These are phyloP conservation scores for Hemaris fuciformis DNA, from an alignment of 2,888 invertebrate species.

Conservation along the genomic window DNA sequence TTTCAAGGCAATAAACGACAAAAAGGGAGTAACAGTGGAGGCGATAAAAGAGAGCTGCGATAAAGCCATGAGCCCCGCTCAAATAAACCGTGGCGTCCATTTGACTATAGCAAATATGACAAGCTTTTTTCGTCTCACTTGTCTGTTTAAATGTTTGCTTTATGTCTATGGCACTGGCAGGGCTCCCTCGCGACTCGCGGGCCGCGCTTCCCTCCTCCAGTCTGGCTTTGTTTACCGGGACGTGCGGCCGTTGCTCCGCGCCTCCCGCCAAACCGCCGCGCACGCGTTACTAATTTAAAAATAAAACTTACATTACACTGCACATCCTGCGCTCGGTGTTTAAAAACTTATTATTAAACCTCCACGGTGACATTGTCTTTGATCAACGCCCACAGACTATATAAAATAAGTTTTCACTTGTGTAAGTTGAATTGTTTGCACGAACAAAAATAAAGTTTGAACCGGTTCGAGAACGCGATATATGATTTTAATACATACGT, in stretches of 20 bases:
- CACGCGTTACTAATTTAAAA: conserved; percentile 54
- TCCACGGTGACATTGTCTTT: conserved; percentile 10
- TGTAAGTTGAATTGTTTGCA: not conserved
- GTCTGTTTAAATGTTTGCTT: conserved; percentile 62
- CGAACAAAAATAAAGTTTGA: conserved; percentile 3
- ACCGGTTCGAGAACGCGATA: conserved; percentile 6
- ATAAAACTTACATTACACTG: conserved; percentile 50
- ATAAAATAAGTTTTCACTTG: not conserved
- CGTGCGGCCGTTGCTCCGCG: conserved; percentile 60
- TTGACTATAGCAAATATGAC: conserved; percentile 32
- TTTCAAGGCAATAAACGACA: not conserved
- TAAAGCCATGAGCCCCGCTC: conserved; percentile 12
- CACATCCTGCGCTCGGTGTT: conserved; percentile 35
- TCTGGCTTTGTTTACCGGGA: conserved; percentile 66
- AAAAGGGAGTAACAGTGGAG: not conserved
- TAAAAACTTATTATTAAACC: conserved; percentile 17
- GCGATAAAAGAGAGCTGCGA: conserved; percentile 7
- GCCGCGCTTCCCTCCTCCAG: conserved; percentile 52
- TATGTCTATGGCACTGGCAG: conserved; percentile 48
- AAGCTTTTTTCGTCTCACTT: conserved; percentile 45
- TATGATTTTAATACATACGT: not conserved
- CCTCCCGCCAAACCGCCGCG: conserved; percentile 20
- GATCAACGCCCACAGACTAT: not conserved
- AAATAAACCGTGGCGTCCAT: not conserved
- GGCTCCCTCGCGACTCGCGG: conserved; percentile 46